These are phyloP conservation scores for Drosophila niveifrons DNA, from an alignment of 2,888 invertebrate species.

Conservation along the genomic window DNA sequence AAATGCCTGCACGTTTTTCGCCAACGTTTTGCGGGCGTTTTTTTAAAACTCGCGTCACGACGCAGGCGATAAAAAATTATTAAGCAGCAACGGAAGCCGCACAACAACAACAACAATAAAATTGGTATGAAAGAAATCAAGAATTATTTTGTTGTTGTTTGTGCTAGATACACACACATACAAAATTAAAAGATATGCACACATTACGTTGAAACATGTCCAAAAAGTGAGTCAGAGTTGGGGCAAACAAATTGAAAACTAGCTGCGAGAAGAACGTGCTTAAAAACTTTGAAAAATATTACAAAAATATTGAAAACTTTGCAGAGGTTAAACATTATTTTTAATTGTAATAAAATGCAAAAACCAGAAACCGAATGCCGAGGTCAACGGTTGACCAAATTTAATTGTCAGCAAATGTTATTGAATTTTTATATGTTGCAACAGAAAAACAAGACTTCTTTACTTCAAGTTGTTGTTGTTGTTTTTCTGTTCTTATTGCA, in stretches of 20 bases:
- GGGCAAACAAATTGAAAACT: slow-evolving; percentile 2
- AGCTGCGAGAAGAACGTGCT: slow-evolving; percentile 31
- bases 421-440: slow-evolving; percentile 73
- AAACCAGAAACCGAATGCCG: slow-evolving; percentile 47
- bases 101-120: slow-evolving; percentile 16
- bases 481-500: slow-evolving; percentile 26
- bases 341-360: slow-evolving; percentile 42
- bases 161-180: slow-evolving; percentile 39
- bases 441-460: slow-evolving; percentile 18
- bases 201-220: slow-evolving; percentile 32
- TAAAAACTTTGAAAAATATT: slow-evolving; percentile 20
- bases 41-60: slow-evolving; percentile 52
- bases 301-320: slow-evolving; percentile 47
- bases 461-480: slow-evolving; percentile 19
- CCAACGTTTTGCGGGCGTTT: slow-evolving; percentile 55
- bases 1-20: slow-evolving; percentile 67
- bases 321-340: slow-evolving; percentile 41
- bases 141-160: slow-evolving; percentile 32
- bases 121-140: slow-evolving; percentile 13
- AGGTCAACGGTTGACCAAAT: slow-evolving; percentile 48
- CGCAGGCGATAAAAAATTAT: slow-evolving; percentile 27
- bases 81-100: slow-evolving; percentile 11
- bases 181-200: slow-evolving; percentile 43
- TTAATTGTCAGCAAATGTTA: slow-evolving; percentile 63
- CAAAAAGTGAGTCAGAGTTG: neutral